Percentiles rank a stretch among this genome's conserved stretches.
These are phyloP conservation scores for Ptiloglossa arizonensis DNA, from an alignment of 1,140 invertebrate species.

Conservation along the genomic window DNA sequence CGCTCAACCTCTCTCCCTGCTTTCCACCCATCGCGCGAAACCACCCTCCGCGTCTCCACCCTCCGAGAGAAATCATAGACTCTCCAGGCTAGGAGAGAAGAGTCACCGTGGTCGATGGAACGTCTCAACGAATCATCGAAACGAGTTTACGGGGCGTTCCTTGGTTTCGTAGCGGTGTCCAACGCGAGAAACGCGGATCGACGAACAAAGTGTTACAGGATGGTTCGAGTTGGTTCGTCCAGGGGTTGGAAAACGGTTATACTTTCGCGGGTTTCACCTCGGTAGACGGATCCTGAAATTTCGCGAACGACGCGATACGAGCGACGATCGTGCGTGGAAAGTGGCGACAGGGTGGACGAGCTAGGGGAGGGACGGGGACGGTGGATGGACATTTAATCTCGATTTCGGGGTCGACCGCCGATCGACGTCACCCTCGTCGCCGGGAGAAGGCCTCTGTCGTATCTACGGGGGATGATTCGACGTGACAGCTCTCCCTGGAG, in stretches of 20 bases:
- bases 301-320: background rate
- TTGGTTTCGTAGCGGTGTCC: no score
- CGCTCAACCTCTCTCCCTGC: constrained; percentile 60
- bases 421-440: constrained; percentile 65
- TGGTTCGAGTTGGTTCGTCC: no score
- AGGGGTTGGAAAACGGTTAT: no score
- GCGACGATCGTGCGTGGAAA: background rate
- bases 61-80: constrained; percentile 24
- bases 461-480: constrained; percentile 78
- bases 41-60: constrained; percentile 27
- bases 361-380: background rate
- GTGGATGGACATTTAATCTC: constrained; percentile 77
- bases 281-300: no score
- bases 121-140: no score
- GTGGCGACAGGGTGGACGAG: background rate
- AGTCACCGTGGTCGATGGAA: no score
- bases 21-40: constrained; percentile 35
- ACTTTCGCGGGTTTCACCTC: no score
- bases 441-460: constrained; percentile 73
- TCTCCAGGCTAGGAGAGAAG: background rate
- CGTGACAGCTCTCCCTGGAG: constrained; percentile 76
- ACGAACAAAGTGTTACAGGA: no score
- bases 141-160: no score
- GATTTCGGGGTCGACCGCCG: constrained; percentile 75
- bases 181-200: no score